Percentiles rank a stretch among this genome's conserved stretches.
Evolutionary conservation across 2,888 invertebrate genomes (phyloP).

Genomic region (Aleiodes alternator): DNA sequence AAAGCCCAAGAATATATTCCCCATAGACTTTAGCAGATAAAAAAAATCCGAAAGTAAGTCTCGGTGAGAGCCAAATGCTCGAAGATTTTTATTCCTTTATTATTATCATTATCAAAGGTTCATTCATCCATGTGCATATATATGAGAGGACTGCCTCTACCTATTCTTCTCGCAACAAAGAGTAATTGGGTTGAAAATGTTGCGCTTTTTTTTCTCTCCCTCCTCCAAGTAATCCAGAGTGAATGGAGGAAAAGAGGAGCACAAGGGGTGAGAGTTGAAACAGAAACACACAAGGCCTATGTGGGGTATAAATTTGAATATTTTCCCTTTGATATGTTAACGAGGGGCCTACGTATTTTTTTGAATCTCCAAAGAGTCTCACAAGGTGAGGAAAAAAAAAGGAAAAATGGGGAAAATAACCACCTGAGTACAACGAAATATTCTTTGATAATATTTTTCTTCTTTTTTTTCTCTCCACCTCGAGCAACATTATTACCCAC

Average conservation of each 20-base stretch:
- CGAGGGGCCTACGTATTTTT: constrained; percentile 55
- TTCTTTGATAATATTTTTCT: constrained; percentile 52
- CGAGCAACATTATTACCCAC: constrained; percentile 15
- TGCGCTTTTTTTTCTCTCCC: too few species aligned
- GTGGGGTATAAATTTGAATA: constrained; percentile 72
- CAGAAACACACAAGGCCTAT: constrained; percentile 57
- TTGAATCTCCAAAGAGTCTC: constrained; percentile 47
- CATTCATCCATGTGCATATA: constrained; percentile 11
- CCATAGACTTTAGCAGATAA: constrained; percentile 6
- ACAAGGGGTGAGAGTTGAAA: constrained; percentile 62
- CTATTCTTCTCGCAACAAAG: constrained; percentile 2
- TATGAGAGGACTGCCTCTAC: not conserved
- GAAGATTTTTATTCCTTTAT: constrained; percentile 21
- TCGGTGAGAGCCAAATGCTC: constrained; percentile 44
- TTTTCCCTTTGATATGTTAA: constrained; percentile 73
- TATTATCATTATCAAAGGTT: constrained; percentile 51
- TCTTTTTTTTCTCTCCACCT: constrained; percentile 21
- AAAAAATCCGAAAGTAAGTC: constrained; percentile 53
- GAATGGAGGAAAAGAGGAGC: not conserved
- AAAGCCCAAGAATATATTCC: constrained; percentile 47
- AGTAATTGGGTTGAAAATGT: too few species aligned
- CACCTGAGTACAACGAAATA: constrained; percentile 61
- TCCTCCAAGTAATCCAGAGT: not conserved
- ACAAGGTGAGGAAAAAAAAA: constrained; percentile 44
- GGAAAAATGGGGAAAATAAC: constrained; percentile 50